Base-by-base conservation (phyloP, 1,140 invertebrate species). In the Drosophila micromelanica region DNA sequence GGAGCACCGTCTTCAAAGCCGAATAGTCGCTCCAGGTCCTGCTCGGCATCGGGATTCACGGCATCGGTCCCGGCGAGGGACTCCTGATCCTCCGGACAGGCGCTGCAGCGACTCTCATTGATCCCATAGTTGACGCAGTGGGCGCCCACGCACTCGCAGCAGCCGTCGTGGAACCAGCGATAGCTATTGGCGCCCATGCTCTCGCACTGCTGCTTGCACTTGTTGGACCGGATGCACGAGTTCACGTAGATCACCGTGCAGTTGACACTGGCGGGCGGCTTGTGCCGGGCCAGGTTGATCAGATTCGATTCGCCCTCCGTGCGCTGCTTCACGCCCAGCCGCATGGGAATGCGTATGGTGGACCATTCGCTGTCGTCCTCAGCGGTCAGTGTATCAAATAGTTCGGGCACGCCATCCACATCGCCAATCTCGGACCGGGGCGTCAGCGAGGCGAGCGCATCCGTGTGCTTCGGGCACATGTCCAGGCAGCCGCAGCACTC, bases 401-500 rank as follows among this genome's bases (percentile, higher is more conserved):
- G 92, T 32, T 96, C 96, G 0, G 96, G 96, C 27, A 97, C 93
- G 96, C 97, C 96, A 27, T 93, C 93, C 3, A 98, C 94, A 70
- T 97, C 96, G 79, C 98, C 97, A 2, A 98, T 96, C 90, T 98
- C 96, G 12, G 97, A 98, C 57, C 97, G 95, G 76, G 95, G 95
- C 27, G 95, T 95, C 51, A 97, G 91, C 32, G 95, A 94, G 72
- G 93, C 93, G 71, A 93, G 93, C 1, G 95, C 95, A 80, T 95
- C 93, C 92, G 97, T 97, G 38, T 95, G 95, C 92, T 97, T 96
- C 17, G 97, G 97, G 92, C 98, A 99, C 93, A 98, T 95, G 90
- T 98, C 89, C 40, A 99, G 95, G 93, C 98, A 99, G 35, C 97
- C 97, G 84, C 98, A 99, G 92, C 98, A 99, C 91, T 99, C 97